phyloP scores from a whole-genome alignment of 1,140 invertebrate genomes.

The Akabosia matsudoensis region DNA sequence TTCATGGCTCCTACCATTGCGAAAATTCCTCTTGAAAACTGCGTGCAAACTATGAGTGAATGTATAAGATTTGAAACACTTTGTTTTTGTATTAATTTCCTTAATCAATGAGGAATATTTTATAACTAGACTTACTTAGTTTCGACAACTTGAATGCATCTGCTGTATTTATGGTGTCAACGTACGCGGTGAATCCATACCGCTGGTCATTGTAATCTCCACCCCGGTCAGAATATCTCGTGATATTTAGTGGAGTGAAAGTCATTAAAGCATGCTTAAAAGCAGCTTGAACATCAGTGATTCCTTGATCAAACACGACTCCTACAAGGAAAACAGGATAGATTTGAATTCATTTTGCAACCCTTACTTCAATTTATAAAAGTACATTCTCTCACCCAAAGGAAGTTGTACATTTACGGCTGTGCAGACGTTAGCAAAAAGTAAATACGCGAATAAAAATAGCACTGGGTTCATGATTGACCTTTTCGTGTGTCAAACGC shows the following conservation, averaged over 20 bases:
- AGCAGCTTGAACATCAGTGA: conserved; percentile 50
- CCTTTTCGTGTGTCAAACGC: too few relatives aligned
- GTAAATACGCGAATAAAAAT: too few relatives aligned
- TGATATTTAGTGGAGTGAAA: background rate
- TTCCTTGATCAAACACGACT: conserved; percentile 49
- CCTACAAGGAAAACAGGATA: conserved; percentile 38
- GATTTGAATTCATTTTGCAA: too few relatives aligned
- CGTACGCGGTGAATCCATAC: conserved; percentile 44
- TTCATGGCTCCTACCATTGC: conserved; percentile 61
- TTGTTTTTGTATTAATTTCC: too few relatives aligned
- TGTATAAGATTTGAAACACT: too few relatives aligned
- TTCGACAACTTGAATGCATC: conserved; percentile 52
- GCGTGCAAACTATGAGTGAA: conserved; percentile 54
- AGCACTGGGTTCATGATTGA: too few relatives aligned
- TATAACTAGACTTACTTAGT: conserved; percentile 47
- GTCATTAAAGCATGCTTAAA: conserved; percentile 51
- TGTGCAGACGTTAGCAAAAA: too few relatives aligned
- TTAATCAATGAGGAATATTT: too few relatives aligned
- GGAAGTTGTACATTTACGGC: too few relatives aligned
- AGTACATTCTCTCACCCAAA: too few relatives aligned
- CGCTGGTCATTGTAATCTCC: background rate
- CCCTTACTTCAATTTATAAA: too few relatives aligned
- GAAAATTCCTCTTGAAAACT: conserved; percentile 56
- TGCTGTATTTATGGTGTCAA: conserved; percentile 52
- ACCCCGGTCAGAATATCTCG: conserved; percentile 46